These are phyloP conservation scores for Hirudo medicinalis DNA, from an alignment of 1,140 invertebrate genomes.

Conservation along the genomic window DNA sequence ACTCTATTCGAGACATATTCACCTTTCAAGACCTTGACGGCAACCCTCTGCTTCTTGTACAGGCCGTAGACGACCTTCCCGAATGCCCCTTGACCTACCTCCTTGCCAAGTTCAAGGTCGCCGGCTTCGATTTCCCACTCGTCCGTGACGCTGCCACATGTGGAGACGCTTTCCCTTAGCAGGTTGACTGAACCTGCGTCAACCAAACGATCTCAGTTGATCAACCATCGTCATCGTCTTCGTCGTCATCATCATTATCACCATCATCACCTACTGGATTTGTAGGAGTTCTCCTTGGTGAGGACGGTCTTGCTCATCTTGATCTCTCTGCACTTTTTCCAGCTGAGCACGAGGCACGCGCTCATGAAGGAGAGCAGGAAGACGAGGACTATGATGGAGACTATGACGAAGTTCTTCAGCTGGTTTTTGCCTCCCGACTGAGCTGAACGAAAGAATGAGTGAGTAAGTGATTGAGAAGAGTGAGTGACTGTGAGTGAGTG, in stretches of 20 bases:
- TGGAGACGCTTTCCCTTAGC: background rate
- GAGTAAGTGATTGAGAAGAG: background rate
- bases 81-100: constrained; percentile 85
- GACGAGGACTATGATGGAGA: background rate
- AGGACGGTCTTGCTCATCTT: background rate
- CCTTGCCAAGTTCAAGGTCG: constrained; percentile 73
- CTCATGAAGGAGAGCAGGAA: background rate
- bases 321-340: background rate
- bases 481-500: background rate
- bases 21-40: constrained; percentile 40
- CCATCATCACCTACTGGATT: background rate
- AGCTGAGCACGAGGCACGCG: too few relatives aligned
- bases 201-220: background rate
- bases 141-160: background rate
- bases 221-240: background rate
- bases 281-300: background rate
- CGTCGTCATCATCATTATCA: background rate
- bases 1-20: background rate
- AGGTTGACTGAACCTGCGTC: too few relatives aligned
- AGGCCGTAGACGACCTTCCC: constrained; percentile 47
- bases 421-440: background rate
- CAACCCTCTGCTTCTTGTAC: constrained; percentile 34
- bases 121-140: constrained; percentile 51
- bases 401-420: background rate
- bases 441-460: background rate